Base-by-base conservation (phyloP, 2,113 vertebrate genomes). In the Arvicanthis niloticus region DNA sequence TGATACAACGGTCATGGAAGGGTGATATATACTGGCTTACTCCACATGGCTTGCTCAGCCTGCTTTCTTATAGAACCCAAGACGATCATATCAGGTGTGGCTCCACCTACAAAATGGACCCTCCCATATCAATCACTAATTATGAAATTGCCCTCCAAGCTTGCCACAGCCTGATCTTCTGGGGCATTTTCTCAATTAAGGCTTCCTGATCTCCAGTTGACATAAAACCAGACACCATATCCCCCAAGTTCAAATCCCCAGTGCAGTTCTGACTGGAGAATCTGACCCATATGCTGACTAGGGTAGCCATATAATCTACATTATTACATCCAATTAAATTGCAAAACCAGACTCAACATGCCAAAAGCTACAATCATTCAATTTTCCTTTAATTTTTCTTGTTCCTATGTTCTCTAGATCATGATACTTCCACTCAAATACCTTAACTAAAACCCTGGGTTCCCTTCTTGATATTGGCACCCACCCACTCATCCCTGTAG, bases 221-320 rank as follows among this genome's bases (percentile, higher is more conserved):
- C 24, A 84, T 42, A 42, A 84, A n/a, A 62, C 56, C 56, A 42
- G 81, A 24, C n/a, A 84, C 56, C 22, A 48, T 48, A 67, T 34
- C 40, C 88, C 62, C 48, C 70, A 96, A 88, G 42, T 75, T 89
- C 40, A 78, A 94, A 92, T 78, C 29, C 13, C 78, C 77, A 42
- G 6, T 51, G 12, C 45, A 40, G 7, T 31, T 13, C 26, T 8
- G 76, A 48, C n/a, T 60, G 8, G n/a, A 95, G n/a, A 91, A 26
- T 65, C 12, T 88, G 58, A 81, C 73, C 34, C 40, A 29, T 45
- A 26, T 67, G 21, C n/a, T 58, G 16, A 15, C 60, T 24, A 16
- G 7, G 21, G n/a, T 45, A 81, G 24, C 12, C 42, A 56, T 10
- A 40, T 53, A 51, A 48, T 22, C 56, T 26, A 5, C 5, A n/a